Base-by-base conservation (phyloP, 2,113 vertebrate genomes). In the Indicator maculatus region DNA sequence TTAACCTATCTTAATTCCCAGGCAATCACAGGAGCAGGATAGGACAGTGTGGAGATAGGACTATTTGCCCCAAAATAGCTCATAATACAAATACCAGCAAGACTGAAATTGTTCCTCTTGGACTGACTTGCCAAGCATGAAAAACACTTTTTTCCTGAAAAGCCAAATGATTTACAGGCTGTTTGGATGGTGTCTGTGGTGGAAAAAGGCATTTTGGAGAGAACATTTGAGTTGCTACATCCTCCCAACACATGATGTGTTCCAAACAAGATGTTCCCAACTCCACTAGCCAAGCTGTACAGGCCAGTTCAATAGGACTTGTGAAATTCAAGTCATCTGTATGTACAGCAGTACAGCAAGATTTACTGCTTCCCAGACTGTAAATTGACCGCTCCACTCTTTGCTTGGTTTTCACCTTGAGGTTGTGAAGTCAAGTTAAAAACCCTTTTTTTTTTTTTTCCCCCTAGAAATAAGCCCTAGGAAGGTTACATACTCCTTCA, bases 251-350 rank as follows among this genome's bases (percentile, higher is more conserved):
- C 56, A 47, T 28, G 81, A 77, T 1, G 2, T 3, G n/a, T 53
- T 77, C 79, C 86, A 91, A 74, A 81, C 86, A 87, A 95, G 90
- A 87, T 69, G 80, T 92, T 96, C 86, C 73, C 69, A 24, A 3
- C 61, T 88, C 41, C 69, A 24, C 15, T 20, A 60, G 88, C 85
- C 90, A 91, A 93, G 65, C 41, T 56, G 38, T 28, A 60, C 1
- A 1, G 76, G 61, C 56, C 23, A 20, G 60, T 64, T 91, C 69
- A 91, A 77, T 5, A 10, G 52, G 53, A 77, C 53, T 81, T 8
- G 38, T 28, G 83, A 83, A 81, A 90, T 38, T 60, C 17, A 33
- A 53, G 5, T 70, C 50, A 75, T 73, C 71, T 64, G 61, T 38
- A 90, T 45, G 86, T 76, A 90, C 63, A 76, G 52, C n/a, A 80